Conservation (phyloP, 2,113 vertebrate species). For the Meleagris gallopavo region DNA sequence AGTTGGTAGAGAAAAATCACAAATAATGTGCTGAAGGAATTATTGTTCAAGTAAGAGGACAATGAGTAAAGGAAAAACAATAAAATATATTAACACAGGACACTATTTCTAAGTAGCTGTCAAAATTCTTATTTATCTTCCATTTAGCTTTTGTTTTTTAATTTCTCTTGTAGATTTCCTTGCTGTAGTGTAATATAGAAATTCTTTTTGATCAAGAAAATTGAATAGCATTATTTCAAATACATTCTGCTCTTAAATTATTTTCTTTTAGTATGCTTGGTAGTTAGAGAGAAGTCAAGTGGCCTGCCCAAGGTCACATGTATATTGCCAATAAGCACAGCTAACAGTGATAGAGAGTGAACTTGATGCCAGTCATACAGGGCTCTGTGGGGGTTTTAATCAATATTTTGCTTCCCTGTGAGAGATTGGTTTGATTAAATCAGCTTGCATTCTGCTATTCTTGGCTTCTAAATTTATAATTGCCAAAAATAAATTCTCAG, state of each 20-base stretch:
- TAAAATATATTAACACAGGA: accelerated
- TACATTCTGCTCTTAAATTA: not conserved
- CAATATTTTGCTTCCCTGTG: not conserved
- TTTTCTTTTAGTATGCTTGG: not conserved
- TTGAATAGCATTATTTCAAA: not conserved
- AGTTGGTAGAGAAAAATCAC: not conserved
- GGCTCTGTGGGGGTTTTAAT: not conserved
- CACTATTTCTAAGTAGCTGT: not conserved
- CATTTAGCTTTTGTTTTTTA: not conserved
- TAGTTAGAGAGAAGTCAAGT: not conserved
- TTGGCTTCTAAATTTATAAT: not conserved
- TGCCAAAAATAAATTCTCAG: not conserved
- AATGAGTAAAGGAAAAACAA: not conserved
- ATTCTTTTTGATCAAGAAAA: not conserved
- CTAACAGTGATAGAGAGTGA: not conserved
- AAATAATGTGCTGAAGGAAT: not conserved
- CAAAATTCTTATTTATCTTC: not conserved
- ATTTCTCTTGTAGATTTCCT: not conserved
- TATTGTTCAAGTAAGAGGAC: not conserved
- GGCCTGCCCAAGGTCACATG: not conserved
- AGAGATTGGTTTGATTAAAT: not conserved
- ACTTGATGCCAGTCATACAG: not conserved
- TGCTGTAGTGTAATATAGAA: not conserved
- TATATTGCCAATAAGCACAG: not conserved
- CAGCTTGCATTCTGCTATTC: not conserved